Evolutionary conservation across 1,140 invertebrate species (phyloP), one percentile per base, ranked within the genome.

Genomic region (Cardiocondyla obscurior): DNA sequence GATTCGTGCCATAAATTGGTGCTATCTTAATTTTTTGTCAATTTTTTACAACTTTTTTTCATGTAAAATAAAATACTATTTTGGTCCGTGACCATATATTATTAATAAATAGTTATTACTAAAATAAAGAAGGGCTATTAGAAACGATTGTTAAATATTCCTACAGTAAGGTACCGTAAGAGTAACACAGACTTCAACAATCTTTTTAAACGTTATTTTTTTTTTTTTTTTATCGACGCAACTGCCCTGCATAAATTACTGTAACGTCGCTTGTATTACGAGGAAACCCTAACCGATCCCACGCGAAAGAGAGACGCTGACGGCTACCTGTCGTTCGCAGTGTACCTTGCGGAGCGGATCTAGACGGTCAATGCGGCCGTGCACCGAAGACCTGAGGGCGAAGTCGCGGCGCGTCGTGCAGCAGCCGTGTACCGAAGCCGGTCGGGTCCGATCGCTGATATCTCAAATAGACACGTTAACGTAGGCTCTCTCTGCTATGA

Each of bases 391-490:
- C 67, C 69, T n/a, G 85, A 74, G 69, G 85, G 73, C 76, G 76
- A 84, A 86, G 65, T 85, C 70, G 85, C 53, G 70, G 81, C 72
- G 74, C 77, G 85, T 88, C 87, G 85, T 88, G 88, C 85, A 86
- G 86, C 84, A 82, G 82, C 85, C 90, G 87, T 90, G 89, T 88
- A 88, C 88, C 67, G 36, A 10, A 8, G 72, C 73, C 64, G 51
- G 62, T 67, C 69, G 69, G 69, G 42, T 69, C 82, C 89, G 89
- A 91, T 91, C 90, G 86, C 84, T 84, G 90, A 91, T 91, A 91
- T 90, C 89, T 89, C 89, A 88, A 90, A 90, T 90, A 90, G 89
- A 90, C 88, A 90, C 88, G 89, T 90, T 90, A 90, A 89, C 86
- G 86, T 88, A 88, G 84, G 83, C 83, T 82, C 81, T 82, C 81